Evolutionary conservation across 2,113 vertebrate species (phyloP).

Genomic region (Thinocorus orbignyianus): DNA sequence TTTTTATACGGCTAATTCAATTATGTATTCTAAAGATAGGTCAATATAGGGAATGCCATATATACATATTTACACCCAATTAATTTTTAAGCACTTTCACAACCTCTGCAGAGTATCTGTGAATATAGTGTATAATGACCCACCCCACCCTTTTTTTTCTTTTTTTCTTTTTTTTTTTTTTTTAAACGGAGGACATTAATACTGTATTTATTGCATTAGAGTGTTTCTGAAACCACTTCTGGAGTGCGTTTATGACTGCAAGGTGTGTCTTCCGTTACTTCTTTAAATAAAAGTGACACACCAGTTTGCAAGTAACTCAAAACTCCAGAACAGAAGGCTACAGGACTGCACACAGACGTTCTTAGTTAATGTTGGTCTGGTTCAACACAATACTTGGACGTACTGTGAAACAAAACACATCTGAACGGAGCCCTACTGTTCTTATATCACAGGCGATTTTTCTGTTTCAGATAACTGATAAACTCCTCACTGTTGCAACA

Average conservation of each 20-base stretch:
- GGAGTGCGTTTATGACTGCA: not conserved
- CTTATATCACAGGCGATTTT: conserved; percentile 16
- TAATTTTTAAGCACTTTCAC: not conserved
- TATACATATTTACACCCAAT: not conserved
- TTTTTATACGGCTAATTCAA: not conserved
- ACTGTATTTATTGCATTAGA: not conserved
- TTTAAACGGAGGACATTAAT: not conserved
- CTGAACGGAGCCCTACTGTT: conserved; percentile 7
- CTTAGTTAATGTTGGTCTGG: not conserved
- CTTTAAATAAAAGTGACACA: not conserved
- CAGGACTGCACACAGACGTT: not conserved
- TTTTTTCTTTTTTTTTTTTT: not conserved
- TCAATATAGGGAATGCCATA: not conserved
- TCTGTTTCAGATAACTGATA: conserved; percentile 13
- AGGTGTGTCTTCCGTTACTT: not conserved
- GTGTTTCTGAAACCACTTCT: not conserved
- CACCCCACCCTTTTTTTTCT: too few relatives aligned
- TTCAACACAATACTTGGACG: conserved; percentile 31
- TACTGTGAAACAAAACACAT: conserved; percentile 44
- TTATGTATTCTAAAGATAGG: not conserved
- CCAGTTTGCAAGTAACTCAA: conserved; percentile 30
- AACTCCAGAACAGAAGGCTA: not conserved
- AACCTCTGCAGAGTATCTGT: not conserved
- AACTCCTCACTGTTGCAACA: conserved; percentile 14
- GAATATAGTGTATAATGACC: not conserved